phyloP scores from a whole-genome alignment of 2,113 vertebrate species.

The Uria aalge region DNA sequence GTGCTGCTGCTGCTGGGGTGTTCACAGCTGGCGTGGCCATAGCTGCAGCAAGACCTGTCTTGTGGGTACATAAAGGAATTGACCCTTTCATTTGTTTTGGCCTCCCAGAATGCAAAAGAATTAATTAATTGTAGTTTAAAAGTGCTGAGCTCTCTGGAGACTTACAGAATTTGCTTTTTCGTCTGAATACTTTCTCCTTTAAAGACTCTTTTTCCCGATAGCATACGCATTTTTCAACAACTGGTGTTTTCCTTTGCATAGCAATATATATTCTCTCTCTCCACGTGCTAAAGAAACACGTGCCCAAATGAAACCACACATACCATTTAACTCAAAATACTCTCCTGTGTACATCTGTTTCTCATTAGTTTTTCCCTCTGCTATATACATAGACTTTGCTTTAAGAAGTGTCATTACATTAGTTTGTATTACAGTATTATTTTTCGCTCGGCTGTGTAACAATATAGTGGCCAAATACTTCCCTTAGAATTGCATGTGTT shows the following conservation, averaged over 20 bases:
- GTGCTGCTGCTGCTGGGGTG: not conserved
- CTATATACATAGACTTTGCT: constrained; percentile 41
- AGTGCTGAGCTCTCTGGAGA: not conserved
- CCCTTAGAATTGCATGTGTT: not conserved
- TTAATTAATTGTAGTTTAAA: not conserved
- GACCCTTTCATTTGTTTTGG: not conserved
- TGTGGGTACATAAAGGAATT: not conserved
- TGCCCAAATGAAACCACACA: constrained; percentile 45
- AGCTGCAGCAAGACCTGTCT: not conserved
- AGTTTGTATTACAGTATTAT: constrained; percentile 1
- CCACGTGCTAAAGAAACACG: not conserved
- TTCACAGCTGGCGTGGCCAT: not conserved
- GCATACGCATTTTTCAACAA: constrained; percentile 34
- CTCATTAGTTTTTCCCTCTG: constrained; percentile 62
- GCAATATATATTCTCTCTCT: not conserved
- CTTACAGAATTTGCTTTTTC: constrained; percentile 17
- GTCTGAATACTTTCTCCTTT: constrained; percentile 1
- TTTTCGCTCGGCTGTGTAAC: not conserved
- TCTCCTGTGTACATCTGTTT: constrained; percentile 59
- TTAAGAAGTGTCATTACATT: constrained; percentile 56
- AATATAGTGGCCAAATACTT: not conserved
- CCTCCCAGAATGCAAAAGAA: not conserved
- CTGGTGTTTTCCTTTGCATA: constrained; percentile 44
- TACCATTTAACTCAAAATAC: constrained; percentile 7
- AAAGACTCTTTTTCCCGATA: not conserved